phyloP scores from a whole-genome alignment of 2,113 vertebrate genomes.

The Cariama cristata region DNA sequence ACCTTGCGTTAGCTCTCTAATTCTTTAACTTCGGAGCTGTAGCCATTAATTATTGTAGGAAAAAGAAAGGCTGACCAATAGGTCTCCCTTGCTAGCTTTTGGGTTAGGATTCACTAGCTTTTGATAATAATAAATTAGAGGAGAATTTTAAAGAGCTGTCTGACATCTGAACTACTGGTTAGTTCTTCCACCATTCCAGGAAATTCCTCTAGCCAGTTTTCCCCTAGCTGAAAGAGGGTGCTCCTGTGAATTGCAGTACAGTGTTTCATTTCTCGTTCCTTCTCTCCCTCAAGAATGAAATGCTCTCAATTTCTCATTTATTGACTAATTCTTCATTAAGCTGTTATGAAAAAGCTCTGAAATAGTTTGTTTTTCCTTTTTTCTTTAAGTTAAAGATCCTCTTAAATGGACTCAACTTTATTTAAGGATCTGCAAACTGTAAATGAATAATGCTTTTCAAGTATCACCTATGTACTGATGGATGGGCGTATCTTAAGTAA shows the following conservation, averaged over 20 bases:
- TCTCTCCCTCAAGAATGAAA: background rate
- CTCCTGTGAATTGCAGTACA: background rate
- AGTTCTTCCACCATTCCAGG: background rate
- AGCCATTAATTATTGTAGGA: background rate
- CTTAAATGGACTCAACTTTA: background rate
- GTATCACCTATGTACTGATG: background rate
- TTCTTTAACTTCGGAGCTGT: background rate
- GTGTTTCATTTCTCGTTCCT: background rate
- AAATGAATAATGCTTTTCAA: background rate
- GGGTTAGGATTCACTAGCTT: background rate
- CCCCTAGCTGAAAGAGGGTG: background rate
- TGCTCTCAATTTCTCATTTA: background rate
- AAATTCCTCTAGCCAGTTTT: background rate
- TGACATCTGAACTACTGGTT: background rate
- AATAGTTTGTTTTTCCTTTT: background rate
- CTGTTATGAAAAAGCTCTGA: background rate
- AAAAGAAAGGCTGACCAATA: background rate
- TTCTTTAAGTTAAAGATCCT: background rate
- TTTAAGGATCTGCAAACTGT: background rate
- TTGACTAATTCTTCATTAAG: background rate
- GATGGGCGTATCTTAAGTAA: background rate
- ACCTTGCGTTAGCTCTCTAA: background rate
- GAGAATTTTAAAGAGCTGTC: background rate
- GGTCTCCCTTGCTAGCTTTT: background rate
- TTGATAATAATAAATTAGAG: background rate